A percentile compares a stretch with the other conserved stretches of the same genome.
phyloP scores from a whole-genome alignment of 1,140 invertebrate species.

The Drosophila hydei region DNA sequence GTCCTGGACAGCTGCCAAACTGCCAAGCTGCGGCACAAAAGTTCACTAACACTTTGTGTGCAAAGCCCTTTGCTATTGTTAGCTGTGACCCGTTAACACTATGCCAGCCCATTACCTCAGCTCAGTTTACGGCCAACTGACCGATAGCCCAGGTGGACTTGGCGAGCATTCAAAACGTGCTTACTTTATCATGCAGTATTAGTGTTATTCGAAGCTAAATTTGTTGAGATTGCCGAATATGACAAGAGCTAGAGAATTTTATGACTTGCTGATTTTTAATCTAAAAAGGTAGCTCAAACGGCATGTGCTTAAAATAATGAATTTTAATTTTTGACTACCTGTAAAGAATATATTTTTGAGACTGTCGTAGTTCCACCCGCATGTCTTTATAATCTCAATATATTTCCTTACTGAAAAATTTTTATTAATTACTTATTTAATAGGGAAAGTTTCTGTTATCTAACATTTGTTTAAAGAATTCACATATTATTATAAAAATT shows the following conservation, averaged over 20 bases:
- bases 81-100: conserved; percentile 32
- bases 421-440: too few species aligned
- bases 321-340: background rate
- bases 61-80: conserved; percentile 22
- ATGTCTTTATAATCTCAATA: too few species aligned
- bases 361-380: too few species aligned
- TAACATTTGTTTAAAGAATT: too few species aligned
- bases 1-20: conserved; percentile 41
- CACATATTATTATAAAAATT: too few species aligned
- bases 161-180: background rate
- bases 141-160: background rate
- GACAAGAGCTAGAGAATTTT: background rate
- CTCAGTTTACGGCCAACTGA: conserved; percentile 4
- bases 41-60: conserved; percentile 27
- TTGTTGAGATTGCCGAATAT: background rate
- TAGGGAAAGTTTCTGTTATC: too few species aligned
- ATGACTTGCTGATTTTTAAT: background rate
- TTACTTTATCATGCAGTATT: background rate
- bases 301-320: background rate
- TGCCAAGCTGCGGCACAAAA: conserved; percentile 4
- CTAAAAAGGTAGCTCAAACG: background rate
- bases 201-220: background rate
- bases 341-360: too few species aligned
- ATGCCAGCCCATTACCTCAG: background rate
- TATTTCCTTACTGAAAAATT: too few species aligned